Base-by-base conservation (phyloP, 2,888 invertebrate species). In the Xestia rhomboidea region DNA sequence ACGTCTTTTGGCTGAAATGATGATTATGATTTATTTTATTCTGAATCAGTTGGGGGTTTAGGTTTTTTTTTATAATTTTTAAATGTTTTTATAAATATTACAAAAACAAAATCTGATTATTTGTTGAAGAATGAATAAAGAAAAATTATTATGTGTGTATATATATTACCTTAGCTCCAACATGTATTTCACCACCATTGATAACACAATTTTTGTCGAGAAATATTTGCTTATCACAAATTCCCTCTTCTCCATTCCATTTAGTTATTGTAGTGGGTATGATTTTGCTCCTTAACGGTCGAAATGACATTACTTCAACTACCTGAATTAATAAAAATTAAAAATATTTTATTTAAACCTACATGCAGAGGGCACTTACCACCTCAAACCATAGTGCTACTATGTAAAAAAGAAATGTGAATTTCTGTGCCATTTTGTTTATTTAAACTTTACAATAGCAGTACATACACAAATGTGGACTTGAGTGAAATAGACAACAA, bases 221-320 rank as follows among this genome's bases (percentile, higher is more conserved):
- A 91, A 97, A 97, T 66, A 97, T 97, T 75, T 96, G 93, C 30
- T 94, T 95, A 79, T 97, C 97, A 80, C 98, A 97, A 15, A 94
- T 93, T 5, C 98, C 98, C 78, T 93, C 92, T 15, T 94, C 91
- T 1, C 94, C 94, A 77, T 92, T 92, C 87, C 97, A 94, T 49
- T 95, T 91, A 21, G 94, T 94, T 27, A 98, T 93, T 34, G 90
- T 92, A 4, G 97, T 97, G 76, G 95, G 93, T 71, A 95, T 92
- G 7, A 97, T 91, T 90, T 97, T 97, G 27, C 95, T 95, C 83
- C 98, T 95, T 24, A 98, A 90, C 0, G 98, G 97, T 78, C 95
- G 95, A 34, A 98, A 97, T 74, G 97, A 97, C 67, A 96, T 93
- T 0, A 98, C 97, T 91, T 97, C 96, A 68, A 98, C 90, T 62